A percentile compares a stretch with the other conserved stretches of the same genome.
Conservation (phyloP, 2,888 invertebrate genomes). For the Phrixothrix hirtus region DNA sequence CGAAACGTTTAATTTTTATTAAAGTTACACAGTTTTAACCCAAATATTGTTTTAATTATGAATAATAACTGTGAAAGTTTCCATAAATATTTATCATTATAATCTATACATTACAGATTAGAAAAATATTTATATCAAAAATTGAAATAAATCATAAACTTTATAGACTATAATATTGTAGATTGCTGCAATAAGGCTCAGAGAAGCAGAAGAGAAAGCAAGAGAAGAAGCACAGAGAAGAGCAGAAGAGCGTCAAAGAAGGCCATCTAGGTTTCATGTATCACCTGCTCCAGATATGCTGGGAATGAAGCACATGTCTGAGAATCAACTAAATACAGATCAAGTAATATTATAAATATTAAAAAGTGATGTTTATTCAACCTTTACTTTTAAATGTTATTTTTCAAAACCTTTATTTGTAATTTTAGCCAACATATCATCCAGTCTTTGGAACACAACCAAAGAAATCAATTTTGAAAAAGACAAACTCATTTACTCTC, state of each 20-base stretch:
- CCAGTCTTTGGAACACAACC: slow-evolving; percentile 56
- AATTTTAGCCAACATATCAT: slow-evolving; percentile 56
- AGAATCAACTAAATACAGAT: slow-evolving; percentile 46
- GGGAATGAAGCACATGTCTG: slow-evolving; percentile 46
- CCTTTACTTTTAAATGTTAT: not conserved
- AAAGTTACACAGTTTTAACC: too few species aligned
- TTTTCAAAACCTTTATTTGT: not conserved
- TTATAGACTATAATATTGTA: slow-evolving; percentile 8
- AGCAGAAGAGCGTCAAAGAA: slow-evolving; percentile 62
- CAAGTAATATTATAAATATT: too few species aligned
- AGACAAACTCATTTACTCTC: slow-evolving; percentile 84
- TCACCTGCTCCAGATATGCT: slow-evolving; percentile 84
- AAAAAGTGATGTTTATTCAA: too few species aligned
- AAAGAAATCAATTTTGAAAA: slow-evolving; percentile 89
- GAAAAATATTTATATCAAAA: too few species aligned
- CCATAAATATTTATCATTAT: too few species aligned
- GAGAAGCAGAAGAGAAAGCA: slow-evolving; percentile 55
- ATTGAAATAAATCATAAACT: too few species aligned
- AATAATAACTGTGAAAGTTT: too few species aligned
- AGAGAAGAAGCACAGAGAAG: slow-evolving; percentile 61
- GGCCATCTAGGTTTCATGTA: slow-evolving; percentile 73
- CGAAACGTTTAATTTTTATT: too few species aligned
- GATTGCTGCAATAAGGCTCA: slow-evolving; percentile 48
- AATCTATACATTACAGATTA: too few species aligned
- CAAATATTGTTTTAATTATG: too few species aligned